Evolutionary conservation across 1,140 invertebrate genomes (phyloP).

Genomic region (Eumeta japonica): DNA sequence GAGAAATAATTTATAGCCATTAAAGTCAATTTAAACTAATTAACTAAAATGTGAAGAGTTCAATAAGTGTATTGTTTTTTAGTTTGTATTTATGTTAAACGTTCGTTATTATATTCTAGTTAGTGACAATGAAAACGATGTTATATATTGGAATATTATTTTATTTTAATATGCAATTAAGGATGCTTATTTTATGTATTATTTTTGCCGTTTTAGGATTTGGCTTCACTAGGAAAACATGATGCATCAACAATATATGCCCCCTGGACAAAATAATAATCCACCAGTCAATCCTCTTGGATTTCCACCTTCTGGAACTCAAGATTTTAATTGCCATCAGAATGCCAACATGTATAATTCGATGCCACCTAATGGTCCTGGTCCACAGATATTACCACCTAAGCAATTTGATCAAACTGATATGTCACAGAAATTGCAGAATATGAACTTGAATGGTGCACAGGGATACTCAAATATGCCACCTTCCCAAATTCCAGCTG

Average conservation of each 20-base stretch:
- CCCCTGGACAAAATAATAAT: constrained; percentile 51
- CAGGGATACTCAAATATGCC: constrained; percentile 28
- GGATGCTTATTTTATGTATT: too few relatives aligned
- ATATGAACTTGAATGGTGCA: constrained; percentile 40
- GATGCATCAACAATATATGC: constrained; percentile 51
- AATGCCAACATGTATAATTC: constrained; percentile 42
- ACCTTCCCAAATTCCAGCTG: constrained; percentile 36
- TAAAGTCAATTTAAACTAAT: too few relatives aligned
- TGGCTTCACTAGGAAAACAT: too few relatives aligned
- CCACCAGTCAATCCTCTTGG: constrained; percentile 34
- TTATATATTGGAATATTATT: too few relatives aligned
- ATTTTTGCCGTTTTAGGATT: too few relatives aligned
- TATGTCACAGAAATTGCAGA: constrained; percentile 50
- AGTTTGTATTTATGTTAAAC: too few relatives aligned
- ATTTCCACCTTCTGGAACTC: constrained; percentile 30
- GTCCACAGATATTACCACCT: constrained; percentile 20
- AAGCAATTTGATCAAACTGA: constrained; percentile 29
- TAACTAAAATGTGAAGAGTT: too few relatives aligned
- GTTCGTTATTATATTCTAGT: too few relatives aligned
- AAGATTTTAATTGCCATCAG: constrained; percentile 43
- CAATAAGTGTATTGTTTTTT: too few relatives aligned
- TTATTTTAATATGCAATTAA: too few relatives aligned
- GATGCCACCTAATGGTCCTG: constrained; percentile 31
- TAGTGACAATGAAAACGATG: too few relatives aligned
- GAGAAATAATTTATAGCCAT: too few relatives aligned